A percentile compares a stretch with the other conserved stretches of the same genome.
These are phyloP conservation scores for Mystacides longicornis DNA, from an alignment of 2,888 invertebrate species.

Conservation along the genomic window DNA sequence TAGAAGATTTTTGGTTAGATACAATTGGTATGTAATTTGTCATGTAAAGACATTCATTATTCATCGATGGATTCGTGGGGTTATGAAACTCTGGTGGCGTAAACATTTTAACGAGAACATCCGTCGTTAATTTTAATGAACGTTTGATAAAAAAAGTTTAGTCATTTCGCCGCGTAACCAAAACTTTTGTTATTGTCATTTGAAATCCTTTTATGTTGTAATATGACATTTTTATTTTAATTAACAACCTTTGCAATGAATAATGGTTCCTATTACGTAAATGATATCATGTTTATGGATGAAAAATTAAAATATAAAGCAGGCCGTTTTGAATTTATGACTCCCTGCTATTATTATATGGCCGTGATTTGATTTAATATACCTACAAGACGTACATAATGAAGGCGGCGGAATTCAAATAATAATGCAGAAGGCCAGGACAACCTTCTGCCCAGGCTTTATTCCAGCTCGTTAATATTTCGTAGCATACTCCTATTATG, in stretches of 20 bases:
- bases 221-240: conserved; percentile 1
- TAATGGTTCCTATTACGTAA: conserved; percentile 1
- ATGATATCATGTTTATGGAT: conserved; percentile 1
- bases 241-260: background rate
- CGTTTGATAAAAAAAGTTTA: background rate
- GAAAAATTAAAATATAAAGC: conserved; percentile 2
- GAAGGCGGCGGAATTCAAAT: background rate
- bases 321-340: background rate
- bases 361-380: conserved; percentile 1
- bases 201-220: background rate
- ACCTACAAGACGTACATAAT: background rate
- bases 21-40: no score
- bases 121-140: background rate
- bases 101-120: background rate
- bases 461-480: no score
- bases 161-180: background rate
- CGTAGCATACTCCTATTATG: background rate
- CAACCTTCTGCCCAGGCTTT: no score
- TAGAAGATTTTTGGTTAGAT: no score
- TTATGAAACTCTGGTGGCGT: background rate
- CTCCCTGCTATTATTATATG: background rate
- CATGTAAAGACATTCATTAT: background rate
- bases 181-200: background rate
- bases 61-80: background rate
- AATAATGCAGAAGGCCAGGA: no score